Evolutionary conservation across 30 jellyfish, hydroid and myxozoan genomes (phyloP).

Genomic region (Haliclystus octoradiatus): DNA sequence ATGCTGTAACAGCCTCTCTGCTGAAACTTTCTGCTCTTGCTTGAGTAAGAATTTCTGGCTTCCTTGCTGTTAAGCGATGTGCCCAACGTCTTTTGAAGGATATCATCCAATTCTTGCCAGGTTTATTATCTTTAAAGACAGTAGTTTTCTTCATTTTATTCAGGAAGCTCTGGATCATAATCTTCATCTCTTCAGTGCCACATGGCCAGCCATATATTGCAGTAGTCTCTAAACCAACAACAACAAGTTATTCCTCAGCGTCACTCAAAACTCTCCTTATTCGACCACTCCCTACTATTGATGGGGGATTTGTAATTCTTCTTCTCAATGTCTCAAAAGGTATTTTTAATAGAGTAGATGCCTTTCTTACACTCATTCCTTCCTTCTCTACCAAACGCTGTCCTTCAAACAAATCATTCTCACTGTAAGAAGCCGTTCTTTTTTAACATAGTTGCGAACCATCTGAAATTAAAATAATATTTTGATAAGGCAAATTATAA

Average conservation of each 20-base stretch:
- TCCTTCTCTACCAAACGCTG: no score
- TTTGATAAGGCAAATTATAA: no score
- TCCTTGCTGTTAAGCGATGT: slow-evolving; percentile 16
- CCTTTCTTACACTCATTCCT: no score
- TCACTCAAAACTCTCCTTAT: slow-evolving; percentile 19
- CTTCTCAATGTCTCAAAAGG: no score
- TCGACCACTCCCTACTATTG: no score
- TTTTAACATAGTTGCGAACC: no score
- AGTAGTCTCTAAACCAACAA: slow-evolving; percentile 22
- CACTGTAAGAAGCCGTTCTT: no score
- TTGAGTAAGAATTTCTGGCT: slow-evolving; percentile 38
- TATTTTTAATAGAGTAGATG: no score
- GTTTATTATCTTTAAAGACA: no score
- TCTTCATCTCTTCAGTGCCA: slow-evolving; percentile 7
- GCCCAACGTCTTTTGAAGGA: slow-evolving; percentile 21
- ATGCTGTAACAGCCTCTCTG: slow-evolving; percentile 7
- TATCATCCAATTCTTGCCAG: slow-evolving; percentile 42
- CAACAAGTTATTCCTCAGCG: slow-evolving; percentile 19
- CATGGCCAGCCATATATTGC: slow-evolving; percentile 29
- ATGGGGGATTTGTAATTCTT: no score
- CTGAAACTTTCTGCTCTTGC: slow-evolving; percentile 32
- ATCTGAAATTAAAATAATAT: no score
- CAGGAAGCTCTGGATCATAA: slow-evolving; percentile 22
- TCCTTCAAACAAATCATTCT: no score
- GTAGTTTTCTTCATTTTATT: slow-evolving; percentile 6